These are phyloP conservation scores for Dexiosoma caninum DNA, from an alignment of 2,888 invertebrate genomes.

Conservation along the genomic window DNA sequence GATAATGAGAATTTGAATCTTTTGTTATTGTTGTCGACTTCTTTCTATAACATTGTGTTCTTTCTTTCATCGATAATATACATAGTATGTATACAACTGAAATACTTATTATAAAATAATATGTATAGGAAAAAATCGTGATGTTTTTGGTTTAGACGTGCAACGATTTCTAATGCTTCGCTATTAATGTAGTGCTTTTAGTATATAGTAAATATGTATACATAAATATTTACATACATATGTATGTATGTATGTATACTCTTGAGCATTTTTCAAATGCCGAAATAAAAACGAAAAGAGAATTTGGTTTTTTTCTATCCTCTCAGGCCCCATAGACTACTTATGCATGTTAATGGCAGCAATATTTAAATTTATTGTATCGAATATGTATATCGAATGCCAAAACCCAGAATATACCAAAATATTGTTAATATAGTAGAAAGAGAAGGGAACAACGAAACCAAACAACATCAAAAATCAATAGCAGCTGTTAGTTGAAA, in stretches of 20 bases:
- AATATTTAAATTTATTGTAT: not conserved
- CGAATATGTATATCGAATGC: slow-evolving; percentile 7
- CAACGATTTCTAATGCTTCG: slow-evolving; percentile 41
- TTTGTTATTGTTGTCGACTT: not conserved
- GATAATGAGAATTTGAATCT: slow-evolving; percentile 4
- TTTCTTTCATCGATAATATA: not conserved
- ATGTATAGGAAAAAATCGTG: slow-evolving; percentile 42
- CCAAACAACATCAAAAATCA: not conserved
- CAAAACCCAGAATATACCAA: slow-evolving; percentile 19
- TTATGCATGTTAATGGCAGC: slow-evolving; percentile 10
- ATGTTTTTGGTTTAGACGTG: slow-evolving; percentile 35
- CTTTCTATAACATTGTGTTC: not conserved
- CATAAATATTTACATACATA: not conserved
- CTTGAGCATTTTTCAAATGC: not conserved
- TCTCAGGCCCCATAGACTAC: slow-evolving; percentile 25
- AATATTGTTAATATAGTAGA: slow-evolving; percentile 12
- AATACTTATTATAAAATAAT: not conserved
- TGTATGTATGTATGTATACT: too few relatives aligned
- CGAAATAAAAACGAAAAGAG: slow-evolving; percentile 7
- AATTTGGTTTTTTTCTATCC: not conserved
- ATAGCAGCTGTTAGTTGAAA: slow-evolving; percentile 21
- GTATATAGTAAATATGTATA: not conserved
- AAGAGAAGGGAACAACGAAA: not conserved
- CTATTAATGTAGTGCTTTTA: not conserved
- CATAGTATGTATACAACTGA: slow-evolving; percentile 6